phyloP scores from a whole-genome alignment of 2,888 invertebrate genomes.

The Temnothorax unifasciatus region DNA sequence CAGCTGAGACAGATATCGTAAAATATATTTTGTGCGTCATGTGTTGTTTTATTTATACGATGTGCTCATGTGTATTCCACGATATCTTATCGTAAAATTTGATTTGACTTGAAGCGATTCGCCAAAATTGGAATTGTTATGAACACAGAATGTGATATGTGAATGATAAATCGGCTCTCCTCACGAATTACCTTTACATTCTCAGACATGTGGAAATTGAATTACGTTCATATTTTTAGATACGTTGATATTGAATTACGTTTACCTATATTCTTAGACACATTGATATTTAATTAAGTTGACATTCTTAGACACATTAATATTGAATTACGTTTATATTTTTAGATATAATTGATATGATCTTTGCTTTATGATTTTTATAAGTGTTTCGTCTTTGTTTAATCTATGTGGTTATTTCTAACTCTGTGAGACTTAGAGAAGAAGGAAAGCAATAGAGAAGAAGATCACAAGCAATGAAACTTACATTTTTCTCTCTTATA shows the following conservation, averaged over 20 bases:
- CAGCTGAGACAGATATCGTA: conserved; percentile 35
- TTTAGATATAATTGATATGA: not conserved
- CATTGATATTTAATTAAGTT: not conserved
- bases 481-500: not conserved
- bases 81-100: conserved; percentile 14
- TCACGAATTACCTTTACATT: not conserved
- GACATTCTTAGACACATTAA: not conserved
- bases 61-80: not conserved
- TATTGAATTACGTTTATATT: not conserved
- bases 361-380: not conserved
- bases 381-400: not conserved
- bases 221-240: not conserved
- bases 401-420: not conserved
- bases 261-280: no score
- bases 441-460: no score
- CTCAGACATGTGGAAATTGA: no score
- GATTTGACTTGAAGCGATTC: not conserved
- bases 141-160: not conserved
- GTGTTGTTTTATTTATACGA: conserved; percentile 28
- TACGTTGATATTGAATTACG: not conserved
- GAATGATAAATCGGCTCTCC: not conserved
- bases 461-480: not conserved
- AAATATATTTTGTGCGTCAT: conserved; percentile 23
- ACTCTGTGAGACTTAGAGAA: not conserved
- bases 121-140: conserved; percentile 15